Conservation (phyloP, 1,140 invertebrate species). For the Zaprionus taronus region DNA sequence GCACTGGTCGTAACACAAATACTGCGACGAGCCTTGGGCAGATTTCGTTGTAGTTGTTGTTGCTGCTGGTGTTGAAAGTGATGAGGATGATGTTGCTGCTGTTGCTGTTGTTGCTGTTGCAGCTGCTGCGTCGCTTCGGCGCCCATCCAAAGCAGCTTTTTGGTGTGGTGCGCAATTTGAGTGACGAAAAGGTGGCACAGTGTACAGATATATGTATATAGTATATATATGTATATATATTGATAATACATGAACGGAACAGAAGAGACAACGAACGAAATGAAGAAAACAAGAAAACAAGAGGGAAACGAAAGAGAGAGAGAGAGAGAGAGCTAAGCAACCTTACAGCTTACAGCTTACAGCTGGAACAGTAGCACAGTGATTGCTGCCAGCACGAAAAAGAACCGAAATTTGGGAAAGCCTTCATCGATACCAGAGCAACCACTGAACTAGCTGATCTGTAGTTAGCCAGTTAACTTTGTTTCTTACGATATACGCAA, state of each 20-base stretch:
- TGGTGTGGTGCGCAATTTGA: conserved; percentile 37
- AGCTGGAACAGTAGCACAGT: conserved; percentile 29
- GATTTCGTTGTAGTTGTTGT: conserved; percentile 44
- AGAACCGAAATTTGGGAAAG: background rate
- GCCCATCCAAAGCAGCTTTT: conserved; percentile 81
- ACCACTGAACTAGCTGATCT: conserved; percentile 3
- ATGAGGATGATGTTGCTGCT: conserved; percentile 39
- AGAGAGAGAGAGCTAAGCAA: conserved; percentile 44
- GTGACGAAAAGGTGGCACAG: conserved; percentile 40
- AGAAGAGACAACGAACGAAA: conserved; percentile 10
- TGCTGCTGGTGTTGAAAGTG: conserved; percentile 47
- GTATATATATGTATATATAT: conserved; percentile 17
- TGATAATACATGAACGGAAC: conserved; percentile 14
- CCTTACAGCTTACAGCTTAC: background rate
- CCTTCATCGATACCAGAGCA: conserved; percentile 6
- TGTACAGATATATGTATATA: conserved; percentile 25
- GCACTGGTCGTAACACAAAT: conserved; percentile 78
- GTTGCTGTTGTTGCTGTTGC: conserved; percentile 58
- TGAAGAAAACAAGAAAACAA: conserved; percentile 35
- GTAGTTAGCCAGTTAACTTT: conserved; percentile 1
- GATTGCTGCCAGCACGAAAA: conserved; percentile 24
- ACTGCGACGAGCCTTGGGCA: conserved; percentile 70
- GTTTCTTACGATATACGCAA: background rate
- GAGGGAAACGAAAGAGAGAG: conserved; percentile 21
- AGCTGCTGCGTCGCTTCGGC: conserved; percentile 59